Percentiles rank a stretch among this genome's conserved stretches.
Evolutionary conservation across 2,888 invertebrate species (phyloP).

Genomic region (Xanthia togata): DNA sequence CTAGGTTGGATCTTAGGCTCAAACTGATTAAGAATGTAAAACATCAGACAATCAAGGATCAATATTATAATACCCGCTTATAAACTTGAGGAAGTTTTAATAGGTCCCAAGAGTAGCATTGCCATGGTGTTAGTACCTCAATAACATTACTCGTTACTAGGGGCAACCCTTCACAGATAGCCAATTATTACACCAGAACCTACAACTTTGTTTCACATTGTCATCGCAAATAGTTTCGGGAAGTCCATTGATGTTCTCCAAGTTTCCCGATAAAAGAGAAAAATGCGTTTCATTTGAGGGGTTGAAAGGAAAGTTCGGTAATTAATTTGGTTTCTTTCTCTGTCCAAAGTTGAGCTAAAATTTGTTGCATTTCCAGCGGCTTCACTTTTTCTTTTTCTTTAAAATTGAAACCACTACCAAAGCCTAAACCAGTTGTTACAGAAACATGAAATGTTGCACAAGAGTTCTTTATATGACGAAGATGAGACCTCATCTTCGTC

Average conservation of each 20-base stretch:
- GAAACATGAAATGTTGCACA: no score
- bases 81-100: conserved; percentile 7
- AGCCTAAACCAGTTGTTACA: no score
- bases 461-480: no score
- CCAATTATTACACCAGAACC: conserved; percentile 8
- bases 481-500: no score
- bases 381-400: neutral
- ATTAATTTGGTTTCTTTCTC: conserved; percentile 45
- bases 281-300: conserved; percentile 57
- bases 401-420: no score
- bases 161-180: neutral
- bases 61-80: neutral
- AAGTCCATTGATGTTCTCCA: conserved; percentile 42
- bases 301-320: conserved; percentile 36
- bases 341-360: neutral
- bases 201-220: conserved; percentile 12
- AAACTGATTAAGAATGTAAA: neutral
- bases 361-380: conserved; percentile 12
- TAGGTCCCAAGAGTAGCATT: neutral
- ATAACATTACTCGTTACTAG: neutral
- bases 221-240: conserved; percentile 39
- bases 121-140: neutral
- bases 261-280: conserved; percentile 55
- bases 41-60: neutral
- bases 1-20: no score